A percentile compares a stretch with the other conserved stretches of the same genome.
Evolutionary conservation across 2,113 vertebrate genomes (phyloP).

Genomic region (Podarcis muralis): DNA sequence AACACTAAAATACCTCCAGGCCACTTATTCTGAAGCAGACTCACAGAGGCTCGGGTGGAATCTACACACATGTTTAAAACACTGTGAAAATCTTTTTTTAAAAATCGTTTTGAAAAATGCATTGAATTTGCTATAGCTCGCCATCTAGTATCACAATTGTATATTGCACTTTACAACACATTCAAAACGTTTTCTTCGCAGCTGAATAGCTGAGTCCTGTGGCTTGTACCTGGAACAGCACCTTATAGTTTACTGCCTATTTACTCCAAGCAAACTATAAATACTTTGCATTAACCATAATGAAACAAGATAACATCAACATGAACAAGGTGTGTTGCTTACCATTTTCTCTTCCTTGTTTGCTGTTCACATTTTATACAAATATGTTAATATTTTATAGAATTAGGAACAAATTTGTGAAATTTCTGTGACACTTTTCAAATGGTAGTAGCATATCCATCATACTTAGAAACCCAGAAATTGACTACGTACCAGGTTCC

Average conservation of each 20-base stretch:
- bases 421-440: background rate
- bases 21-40: background rate
- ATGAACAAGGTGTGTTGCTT: background rate
- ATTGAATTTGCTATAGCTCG: no score
- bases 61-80: no score
- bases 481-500: slow-evolving; percentile 27
- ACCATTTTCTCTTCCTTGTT: background rate
- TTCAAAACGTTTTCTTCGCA: no score
- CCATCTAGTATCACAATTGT: no score
- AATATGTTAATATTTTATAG: background rate
- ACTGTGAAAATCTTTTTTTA: no score
- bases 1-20: background rate
- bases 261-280: background rate
- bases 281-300: background rate
- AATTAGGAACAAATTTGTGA: no score
- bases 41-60: background rate
- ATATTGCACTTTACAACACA: no score
- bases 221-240: background rate
- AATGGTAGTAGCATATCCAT: background rate
- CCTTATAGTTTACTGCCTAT: background rate
- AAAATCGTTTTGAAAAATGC: no score
- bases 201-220: background rate
- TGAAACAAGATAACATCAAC: background rate
- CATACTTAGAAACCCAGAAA: background rate
- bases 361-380: slow-evolving; percentile 6